Base-by-base conservation (phyloP, 92 coral and sea anemone genomes). In the Porites lobata region DNA sequence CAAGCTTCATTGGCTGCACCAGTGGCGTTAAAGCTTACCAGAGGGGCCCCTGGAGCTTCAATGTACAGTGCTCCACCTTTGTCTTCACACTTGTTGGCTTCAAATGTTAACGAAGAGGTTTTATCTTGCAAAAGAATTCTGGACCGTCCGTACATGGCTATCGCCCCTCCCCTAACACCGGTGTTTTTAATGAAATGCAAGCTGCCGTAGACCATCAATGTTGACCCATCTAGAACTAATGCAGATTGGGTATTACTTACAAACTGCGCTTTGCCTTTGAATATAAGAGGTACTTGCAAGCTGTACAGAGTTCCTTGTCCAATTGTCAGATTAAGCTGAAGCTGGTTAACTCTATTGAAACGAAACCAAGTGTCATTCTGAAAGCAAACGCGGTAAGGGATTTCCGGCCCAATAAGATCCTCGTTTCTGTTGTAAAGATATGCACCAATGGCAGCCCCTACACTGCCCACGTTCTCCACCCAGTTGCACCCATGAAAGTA, bases 61-160 rank as follows among this genome's bases (percentile, higher is more conserved):
- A 98, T 92, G 72, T 92, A 96, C 32, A 98, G 75, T 15, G 98
- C 99, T 38, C 99, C 99, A 50, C 99, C 99, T 58, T 92, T 92
- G 77, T 90, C 95, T 2, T 83, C 68, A 24, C 96, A 92, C 12
- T 50, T 59, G 56, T 98, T 98, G 43, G 71, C 72, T 69, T 75
- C 79, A 50, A 98, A 98, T 78, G 24, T 65, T 50, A 94, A 58
- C 38, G 92, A 90, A 6, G 77, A 78, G 11, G 98, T 88, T 18
- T 90, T 57, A 56, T 90, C 87, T 74, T 81, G 13, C 66, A 98
- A 83, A 29, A 71, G 71, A 0, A 98, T 71, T 80, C 89, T 94
- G 51, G 98, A 87, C 75, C 76, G 75, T 26, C 98, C 98, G 83
- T 95, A 98, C 87, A 98, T 43, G 54, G 98, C 96, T 24, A 98